These are phyloP conservation scores for Argyrosomus regius DNA, from an alignment of 2,797 vertebrate genomes.

Conservation along the genomic window DNA sequence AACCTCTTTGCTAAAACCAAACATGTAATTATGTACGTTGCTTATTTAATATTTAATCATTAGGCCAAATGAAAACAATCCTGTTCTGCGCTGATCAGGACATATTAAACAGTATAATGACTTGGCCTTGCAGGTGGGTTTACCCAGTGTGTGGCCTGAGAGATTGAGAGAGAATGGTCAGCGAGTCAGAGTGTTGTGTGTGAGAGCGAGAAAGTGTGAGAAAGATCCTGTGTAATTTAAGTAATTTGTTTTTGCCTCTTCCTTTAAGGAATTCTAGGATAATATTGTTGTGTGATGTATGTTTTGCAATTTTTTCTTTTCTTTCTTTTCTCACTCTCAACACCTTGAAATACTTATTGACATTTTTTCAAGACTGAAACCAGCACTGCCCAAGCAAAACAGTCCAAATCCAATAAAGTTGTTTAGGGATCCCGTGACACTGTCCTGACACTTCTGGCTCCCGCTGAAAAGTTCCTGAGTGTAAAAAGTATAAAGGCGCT, in stretches of 20 bases:
- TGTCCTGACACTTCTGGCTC: conserved; percentile 70
- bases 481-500: conserved; percentile 62
- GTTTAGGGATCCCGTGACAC: conserved; percentile 68
- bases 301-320: conserved; percentile 2
- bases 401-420: conserved; percentile 62
- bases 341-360: conserved; percentile 36
- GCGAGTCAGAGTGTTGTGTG: conserved; percentile 12
- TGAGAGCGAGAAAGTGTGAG: conserved; percentile 1
- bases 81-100: conserved; percentile 66
- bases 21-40: conserved; percentile 75
- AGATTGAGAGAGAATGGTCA: conserved; percentile 28
- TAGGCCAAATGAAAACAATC: conserved; percentile 78
- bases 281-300: conserved; percentile 15
- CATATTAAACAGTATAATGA: conserved; percentile 73
- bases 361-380: conserved; percentile 43
- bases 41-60: conserved; percentile 84
- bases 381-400: conserved; percentile 32
- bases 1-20: conserved; percentile 72
- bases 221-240: conserved; percentile 34
- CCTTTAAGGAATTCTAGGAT: conserved; percentile 20
- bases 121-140: conserved; percentile 48
- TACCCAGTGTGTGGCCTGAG: conserved; percentile 58
- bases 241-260: conserved; percentile 35
- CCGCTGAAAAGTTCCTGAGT: conserved; percentile 58
- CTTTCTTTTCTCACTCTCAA: conserved; percentile 11